These are phyloP conservation scores for Lysandra bellargus DNA, from an alignment of 2,888 invertebrate genomes.

Conservation along the genomic window DNA sequence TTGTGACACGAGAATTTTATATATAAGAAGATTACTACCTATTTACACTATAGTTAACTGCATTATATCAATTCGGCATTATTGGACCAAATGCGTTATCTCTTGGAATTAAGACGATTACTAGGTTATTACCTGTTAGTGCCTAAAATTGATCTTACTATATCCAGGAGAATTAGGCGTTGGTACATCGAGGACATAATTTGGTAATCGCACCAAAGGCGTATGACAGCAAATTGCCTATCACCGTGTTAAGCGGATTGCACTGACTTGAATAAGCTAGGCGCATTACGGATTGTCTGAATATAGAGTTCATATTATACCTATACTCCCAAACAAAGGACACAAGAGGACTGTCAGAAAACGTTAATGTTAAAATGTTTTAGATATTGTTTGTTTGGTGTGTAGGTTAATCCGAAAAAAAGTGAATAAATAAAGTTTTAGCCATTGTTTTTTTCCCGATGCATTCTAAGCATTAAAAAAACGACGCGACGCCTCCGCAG, in stretches of 20 bases:
- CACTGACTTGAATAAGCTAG: background rate
- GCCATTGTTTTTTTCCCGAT: no score
- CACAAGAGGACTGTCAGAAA: no score
- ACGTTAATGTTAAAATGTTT: no score
- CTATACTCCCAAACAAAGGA: background rate
- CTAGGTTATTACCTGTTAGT: background rate
- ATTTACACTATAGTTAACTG: background rate
- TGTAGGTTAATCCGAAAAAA: no score
- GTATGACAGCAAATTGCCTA: constrained; percentile 21
- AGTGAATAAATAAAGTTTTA: no score
- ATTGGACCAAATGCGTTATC: constrained; percentile 19
- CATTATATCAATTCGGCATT: background rate
- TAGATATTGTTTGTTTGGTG: no score
- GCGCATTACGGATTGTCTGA: background rate
- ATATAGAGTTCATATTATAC: background rate
- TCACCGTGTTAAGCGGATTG: constrained; percentile 16
- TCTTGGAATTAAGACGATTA: constrained; percentile 4
- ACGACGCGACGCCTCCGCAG: background rate
- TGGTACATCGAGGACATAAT: constrained; percentile 7
- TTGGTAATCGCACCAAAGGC: constrained; percentile 6
- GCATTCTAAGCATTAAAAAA: no score
- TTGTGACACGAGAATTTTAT: no score
- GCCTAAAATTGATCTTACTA: constrained; percentile 10
- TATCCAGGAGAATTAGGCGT: background rate
- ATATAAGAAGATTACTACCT: no score